Percentiles rank a stretch among this genome's conserved stretches.
Evolutionary conservation across 2,797 vertebrate genomes (phyloP).

Genomic region (Trachops cirrhosus): DNA sequence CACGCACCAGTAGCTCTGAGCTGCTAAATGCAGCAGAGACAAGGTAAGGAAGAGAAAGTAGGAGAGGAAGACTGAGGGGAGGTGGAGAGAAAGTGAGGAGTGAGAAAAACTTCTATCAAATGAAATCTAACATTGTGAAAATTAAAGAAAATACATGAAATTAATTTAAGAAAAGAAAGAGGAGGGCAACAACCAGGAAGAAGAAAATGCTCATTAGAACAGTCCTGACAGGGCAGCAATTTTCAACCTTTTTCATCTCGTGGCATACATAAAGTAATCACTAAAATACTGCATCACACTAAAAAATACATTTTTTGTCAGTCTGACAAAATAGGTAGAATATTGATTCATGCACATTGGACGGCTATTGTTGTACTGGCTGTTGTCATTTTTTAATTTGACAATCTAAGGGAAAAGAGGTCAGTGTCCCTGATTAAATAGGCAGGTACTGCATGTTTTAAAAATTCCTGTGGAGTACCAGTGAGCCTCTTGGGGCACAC

Average conservation of each 20-base stretch:
- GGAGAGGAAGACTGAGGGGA: too few relatives aligned
- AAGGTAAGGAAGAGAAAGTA: not conserved
- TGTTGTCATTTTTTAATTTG: not conserved
- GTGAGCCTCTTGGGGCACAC: not conserved
- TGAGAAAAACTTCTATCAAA: not conserved
- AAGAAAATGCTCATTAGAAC: not conserved
- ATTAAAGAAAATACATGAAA: not conserved
- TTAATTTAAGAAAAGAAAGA: not conserved
- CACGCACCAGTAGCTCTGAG: not conserved
- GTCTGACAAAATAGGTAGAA: not conserved
- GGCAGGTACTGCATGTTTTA: not conserved
- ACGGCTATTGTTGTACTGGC: not conserved
- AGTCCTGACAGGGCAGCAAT: not conserved
- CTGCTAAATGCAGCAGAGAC: not conserved
- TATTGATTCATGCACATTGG: not conserved
- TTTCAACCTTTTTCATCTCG: not conserved
- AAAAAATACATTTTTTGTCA: not conserved
- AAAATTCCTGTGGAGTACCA: not conserved
- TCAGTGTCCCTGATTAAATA: not conserved
- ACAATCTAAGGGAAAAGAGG: not conserved
- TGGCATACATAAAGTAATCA: not conserved
- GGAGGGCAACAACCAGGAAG: not conserved
- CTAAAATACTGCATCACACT: not conserved
- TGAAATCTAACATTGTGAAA: not conserved
- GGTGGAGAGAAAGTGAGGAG: not conserved